phyloP scores from a whole-genome alignment of 2,113 vertebrate species.

The Psittacara wagleri region DNA sequence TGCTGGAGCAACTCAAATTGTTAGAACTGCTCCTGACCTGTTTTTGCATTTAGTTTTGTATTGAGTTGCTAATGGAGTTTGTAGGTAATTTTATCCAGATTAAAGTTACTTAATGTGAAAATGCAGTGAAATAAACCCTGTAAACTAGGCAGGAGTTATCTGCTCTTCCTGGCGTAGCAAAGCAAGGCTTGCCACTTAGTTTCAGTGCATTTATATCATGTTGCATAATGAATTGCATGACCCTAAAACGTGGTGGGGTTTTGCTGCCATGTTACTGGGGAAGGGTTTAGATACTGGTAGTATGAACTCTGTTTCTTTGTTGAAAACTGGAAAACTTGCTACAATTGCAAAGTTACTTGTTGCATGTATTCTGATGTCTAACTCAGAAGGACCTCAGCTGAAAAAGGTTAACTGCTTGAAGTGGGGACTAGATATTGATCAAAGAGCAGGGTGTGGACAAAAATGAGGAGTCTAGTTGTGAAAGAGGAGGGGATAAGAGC shows the following conservation, averaged over 20 bases:
- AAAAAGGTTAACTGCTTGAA: not conserved
- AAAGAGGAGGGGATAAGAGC: not conserved
- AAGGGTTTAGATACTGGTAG: not conserved
- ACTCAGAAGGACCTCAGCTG: not conserved
- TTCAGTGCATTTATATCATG: not conserved
- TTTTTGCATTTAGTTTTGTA: not conserved
- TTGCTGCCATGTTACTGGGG: not conserved
- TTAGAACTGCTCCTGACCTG: not conserved
- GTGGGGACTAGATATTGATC: not conserved
- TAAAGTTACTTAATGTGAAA: not conserved
- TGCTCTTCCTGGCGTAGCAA: not conserved
- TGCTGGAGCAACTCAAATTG: not conserved
- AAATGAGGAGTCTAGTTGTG: not conserved
- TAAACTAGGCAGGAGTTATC: not conserved
- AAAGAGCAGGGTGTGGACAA: not conserved
- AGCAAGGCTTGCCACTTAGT: not conserved
- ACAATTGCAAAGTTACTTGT: not conserved
- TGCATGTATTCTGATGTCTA: not conserved
- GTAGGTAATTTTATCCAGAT: not conserved
- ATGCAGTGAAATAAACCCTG: not conserved
- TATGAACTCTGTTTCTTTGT: not conserved
- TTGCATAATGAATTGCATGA: not conserved
- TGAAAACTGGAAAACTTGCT: not conserved
- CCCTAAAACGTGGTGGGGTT: not conserved
- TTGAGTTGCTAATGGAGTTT: not conserved